These are phyloP conservation scores for Diloba caeruleocephala DNA, from an alignment of 2,888 invertebrate species.

Conservation along the genomic window DNA sequence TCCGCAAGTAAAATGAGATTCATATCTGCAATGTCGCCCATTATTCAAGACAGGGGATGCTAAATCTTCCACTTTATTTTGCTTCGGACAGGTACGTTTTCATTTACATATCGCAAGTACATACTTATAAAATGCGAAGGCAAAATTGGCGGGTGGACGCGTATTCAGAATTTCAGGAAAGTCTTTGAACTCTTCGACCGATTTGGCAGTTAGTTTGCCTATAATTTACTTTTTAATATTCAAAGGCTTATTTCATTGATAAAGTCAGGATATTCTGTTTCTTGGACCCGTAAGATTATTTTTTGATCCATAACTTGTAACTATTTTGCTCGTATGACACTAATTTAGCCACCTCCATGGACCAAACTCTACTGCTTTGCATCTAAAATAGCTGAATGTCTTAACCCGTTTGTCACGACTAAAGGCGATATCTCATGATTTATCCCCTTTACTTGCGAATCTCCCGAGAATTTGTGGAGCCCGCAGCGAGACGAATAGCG, in stretches of 20 bases:
- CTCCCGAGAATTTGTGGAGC: conserved; percentile 76
- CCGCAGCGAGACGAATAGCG: conserved; percentile 71
- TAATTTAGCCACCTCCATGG: conserved; percentile 20
- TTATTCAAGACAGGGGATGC: conserved; percentile 14
- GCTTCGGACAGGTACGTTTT: conserved; percentile 24
- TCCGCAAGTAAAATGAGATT: conserved; percentile 14
- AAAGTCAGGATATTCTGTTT: no score
- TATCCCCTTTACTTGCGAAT: conserved; percentile 67
- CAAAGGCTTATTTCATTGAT: no score
- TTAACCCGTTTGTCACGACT: conserved; percentile 56
- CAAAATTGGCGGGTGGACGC: not conserved
- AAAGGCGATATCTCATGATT: conserved; percentile 69
- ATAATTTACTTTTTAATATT: no score
- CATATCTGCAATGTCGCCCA: conserved; percentile 13
- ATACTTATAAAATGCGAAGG: conserved; percentile 4
- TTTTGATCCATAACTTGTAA: not conserved
- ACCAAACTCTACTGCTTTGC: conserved; percentile 10
- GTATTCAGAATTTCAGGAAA: not conserved
- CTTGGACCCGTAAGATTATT: no score
- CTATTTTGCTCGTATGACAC: not conserved
- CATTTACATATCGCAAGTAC: conserved; percentile 19
- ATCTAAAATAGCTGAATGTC: conserved; percentile 28
- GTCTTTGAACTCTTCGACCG: no score
- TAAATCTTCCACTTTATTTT: conserved; percentile 27
- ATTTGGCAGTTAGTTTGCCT: no score